phyloP scores from a whole-genome alignment of 2,113 vertebrate species.

The Pungitius pungitius region DNA sequence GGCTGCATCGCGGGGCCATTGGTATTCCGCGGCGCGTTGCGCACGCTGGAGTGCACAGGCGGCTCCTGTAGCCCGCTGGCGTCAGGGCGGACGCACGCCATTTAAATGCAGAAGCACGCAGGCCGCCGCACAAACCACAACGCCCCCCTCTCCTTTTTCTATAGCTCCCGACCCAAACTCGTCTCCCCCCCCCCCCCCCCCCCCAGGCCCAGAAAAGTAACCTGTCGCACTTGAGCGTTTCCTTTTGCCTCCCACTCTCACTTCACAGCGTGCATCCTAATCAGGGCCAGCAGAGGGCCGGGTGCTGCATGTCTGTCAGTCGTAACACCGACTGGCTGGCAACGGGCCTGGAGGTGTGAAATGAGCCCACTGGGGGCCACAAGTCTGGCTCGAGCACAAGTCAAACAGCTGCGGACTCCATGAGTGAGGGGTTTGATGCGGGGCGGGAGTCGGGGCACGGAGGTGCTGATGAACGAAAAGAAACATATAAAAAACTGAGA shows the following conservation, averaged over 20 bases:
- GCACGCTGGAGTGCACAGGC: constrained; percentile 21
- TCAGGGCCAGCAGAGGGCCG: constrained; percentile 42
- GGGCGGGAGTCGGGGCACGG: constrained; percentile 7
- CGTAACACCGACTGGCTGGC: constrained; percentile 56
- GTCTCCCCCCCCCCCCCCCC: constrained; percentile 24
- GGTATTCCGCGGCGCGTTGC: constrained; percentile 36
- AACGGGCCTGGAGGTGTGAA: constrained; percentile 58
- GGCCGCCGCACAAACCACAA: background rate
- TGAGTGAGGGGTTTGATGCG: background rate
- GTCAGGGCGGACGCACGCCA: background rate
- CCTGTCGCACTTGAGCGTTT: constrained; percentile 27
- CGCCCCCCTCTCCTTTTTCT: background rate
- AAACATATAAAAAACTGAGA: constrained; percentile 29
- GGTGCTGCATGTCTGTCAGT: constrained; percentile 52
- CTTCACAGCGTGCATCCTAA: constrained; percentile 54
- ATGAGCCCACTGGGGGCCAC: constrained; percentile 64
- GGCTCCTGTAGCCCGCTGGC: background rate
- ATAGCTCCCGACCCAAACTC: constrained; percentile 6
- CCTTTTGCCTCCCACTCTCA: constrained; percentile 9
- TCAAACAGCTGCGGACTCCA: constrained; percentile 62
- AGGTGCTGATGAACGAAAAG: constrained; percentile 32
- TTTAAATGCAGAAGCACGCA: constrained; percentile 24
- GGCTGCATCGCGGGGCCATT: constrained; percentile 27
- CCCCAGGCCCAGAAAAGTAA: constrained; percentile 41
- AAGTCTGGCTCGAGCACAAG: constrained; percentile 63